These are phyloP conservation scores for Paracentrotus lividus DNA, from an alignment of 53 echinoderm and acorn worm species.

Conservation along the genomic window DNA sequence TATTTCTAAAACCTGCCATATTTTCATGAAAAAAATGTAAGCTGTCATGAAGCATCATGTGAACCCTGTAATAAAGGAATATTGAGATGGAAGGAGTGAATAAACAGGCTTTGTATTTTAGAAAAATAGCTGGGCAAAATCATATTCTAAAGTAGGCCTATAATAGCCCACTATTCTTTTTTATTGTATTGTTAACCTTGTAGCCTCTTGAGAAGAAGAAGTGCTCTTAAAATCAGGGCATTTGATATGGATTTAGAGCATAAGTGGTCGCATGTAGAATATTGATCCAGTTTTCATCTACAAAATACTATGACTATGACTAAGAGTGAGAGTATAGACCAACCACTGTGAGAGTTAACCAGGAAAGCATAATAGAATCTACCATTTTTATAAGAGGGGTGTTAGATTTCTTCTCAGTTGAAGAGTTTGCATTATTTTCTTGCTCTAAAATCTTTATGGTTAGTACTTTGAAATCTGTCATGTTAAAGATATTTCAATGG, in stretches of 20 bases:
- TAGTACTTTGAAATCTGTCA: neutral
- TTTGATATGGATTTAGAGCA: neutral
- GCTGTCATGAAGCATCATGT: too few relatives aligned
- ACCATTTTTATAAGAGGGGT: constrained; percentile 33
- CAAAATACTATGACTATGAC: neutral
- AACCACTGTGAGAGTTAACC: neutral
- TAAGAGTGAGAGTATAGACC: neutral
- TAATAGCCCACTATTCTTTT: too few relatives aligned
- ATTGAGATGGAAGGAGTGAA: neutral
- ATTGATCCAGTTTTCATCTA: neutral
- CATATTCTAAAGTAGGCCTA: neutral
- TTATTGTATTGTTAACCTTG: too few relatives aligned
- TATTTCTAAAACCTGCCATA: too few relatives aligned
- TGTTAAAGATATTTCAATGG: neutral
- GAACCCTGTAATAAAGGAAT: neutral
- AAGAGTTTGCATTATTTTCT: neutral
- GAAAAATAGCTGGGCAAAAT: neutral
- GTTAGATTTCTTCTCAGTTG: neutral
- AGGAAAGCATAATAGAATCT: constrained; percentile 16
- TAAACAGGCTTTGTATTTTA: neutral
- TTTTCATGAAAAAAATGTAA: too few relatives aligned
- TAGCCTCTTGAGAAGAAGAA: neutral
- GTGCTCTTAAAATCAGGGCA: neutral
- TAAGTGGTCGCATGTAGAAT: neutral
- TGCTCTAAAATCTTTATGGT: neutral